Evolutionary conservation across 2,888 invertebrate genomes (phyloP).

Genomic region (Philereme transversata): DNA sequence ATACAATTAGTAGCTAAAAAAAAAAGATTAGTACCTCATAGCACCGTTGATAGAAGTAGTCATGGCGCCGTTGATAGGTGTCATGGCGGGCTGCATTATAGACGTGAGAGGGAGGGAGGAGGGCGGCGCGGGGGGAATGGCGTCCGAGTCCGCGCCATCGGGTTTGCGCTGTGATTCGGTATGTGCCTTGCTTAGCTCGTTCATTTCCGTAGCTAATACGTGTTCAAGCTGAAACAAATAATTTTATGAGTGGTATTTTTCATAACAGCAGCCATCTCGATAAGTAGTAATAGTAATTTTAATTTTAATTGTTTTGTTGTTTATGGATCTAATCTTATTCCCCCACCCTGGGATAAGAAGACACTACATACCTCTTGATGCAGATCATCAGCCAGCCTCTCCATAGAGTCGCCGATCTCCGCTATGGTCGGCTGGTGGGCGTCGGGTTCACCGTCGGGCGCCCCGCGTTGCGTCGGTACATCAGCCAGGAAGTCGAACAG

Average conservation of each 20-base stretch:
- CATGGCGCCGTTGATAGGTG: constrained; percentile 43
- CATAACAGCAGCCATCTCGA: no score
- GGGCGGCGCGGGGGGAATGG: constrained; percentile 69
- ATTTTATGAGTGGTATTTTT: no score
- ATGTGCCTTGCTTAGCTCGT: constrained; percentile 67
- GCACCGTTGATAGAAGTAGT: constrained; percentile 31
- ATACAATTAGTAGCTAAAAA: no score
- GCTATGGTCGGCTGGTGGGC: constrained; percentile 88
- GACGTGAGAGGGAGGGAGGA: constrained; percentile 63
- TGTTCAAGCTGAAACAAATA: constrained; percentile 64
- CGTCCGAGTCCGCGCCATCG: constrained; percentile 75
- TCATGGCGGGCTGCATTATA: constrained; percentile 48
- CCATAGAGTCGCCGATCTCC: constrained; percentile 93
- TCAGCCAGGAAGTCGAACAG: constrained; percentile 95
- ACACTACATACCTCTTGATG: constrained; percentile 87
- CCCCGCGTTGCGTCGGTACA: constrained; percentile 81
- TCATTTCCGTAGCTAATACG: constrained; percentile 74
- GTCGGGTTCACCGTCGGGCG: constrained; percentile 78
- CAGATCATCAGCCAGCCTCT: constrained; percentile 91
- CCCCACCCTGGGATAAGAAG: no score
- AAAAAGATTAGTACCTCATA: constrained; percentile 4
- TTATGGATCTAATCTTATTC: no score
- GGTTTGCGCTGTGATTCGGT: constrained; percentile 73
- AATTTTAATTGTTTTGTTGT: no score
- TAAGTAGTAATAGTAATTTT: no score